Percentiles rank a stretch among this genome's conserved stretches.
phyloP scores from a whole-genome alignment of 2,797 vertebrate genomes.

The Smutsia gigantea region DNA sequence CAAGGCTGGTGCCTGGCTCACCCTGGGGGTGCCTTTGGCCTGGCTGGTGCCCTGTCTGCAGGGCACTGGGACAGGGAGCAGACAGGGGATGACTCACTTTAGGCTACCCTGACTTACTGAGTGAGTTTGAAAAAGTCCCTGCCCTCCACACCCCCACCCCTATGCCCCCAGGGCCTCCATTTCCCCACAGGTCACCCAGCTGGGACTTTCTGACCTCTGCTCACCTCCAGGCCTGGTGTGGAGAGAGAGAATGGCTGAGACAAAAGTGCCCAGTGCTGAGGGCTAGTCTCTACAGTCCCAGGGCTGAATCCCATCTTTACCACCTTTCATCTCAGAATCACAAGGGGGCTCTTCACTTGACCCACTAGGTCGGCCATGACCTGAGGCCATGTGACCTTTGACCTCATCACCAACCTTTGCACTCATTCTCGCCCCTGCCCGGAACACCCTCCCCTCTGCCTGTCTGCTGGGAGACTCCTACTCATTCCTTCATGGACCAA shows the following conservation, averaged over 20 bases:
- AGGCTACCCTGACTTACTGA: not conserved
- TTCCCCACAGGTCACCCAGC: not conserved
- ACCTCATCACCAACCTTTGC: not conserved
- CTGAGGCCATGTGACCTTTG: not conserved
- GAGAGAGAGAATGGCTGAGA: not conserved
- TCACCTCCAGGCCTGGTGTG: not conserved
- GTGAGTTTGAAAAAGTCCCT: not conserved
- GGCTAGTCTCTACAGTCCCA: not conserved
- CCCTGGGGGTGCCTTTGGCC: not conserved
- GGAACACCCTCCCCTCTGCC: not conserved
- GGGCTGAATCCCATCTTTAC: not conserved
- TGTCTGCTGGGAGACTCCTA: not conserved
- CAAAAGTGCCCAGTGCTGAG: rapidly evolving
- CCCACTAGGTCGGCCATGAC: rapidly evolving
- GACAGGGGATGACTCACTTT: not conserved
- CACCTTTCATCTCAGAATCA: not conserved
- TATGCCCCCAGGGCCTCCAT: not conserved
- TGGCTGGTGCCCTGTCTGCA: not conserved
- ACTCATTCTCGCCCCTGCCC: not conserved
- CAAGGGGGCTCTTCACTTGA: not conserved
- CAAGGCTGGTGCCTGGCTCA: not conserved
- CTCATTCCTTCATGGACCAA: not conserved
- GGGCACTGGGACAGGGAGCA: not conserved
- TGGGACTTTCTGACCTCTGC: not conserved
- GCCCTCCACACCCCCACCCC: not conserved